Evolutionary conservation across 2,113 vertebrate species (phyloP).

Genomic region (Oryzias curvinotus): DNA sequence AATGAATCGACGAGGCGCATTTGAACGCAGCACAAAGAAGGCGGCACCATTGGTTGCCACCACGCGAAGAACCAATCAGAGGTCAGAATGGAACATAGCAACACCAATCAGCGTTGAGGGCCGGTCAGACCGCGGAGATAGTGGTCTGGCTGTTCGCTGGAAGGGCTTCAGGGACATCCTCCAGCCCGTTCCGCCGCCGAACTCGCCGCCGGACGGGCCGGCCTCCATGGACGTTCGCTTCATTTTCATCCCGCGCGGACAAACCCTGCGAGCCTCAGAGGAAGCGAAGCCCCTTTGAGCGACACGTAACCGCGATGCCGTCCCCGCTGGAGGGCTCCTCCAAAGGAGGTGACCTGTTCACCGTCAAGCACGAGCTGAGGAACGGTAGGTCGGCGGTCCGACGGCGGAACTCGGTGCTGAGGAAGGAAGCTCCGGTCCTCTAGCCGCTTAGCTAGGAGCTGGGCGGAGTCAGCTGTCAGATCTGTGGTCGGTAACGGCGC

Average conservation of each 20-base stretch:
- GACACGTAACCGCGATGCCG: slow-evolving; percentile 66
- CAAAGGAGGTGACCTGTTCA: slow-evolving; percentile 83
- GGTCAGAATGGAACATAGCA: slow-evolving; percentile 44
- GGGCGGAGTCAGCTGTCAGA: slow-evolving; percentile 25
- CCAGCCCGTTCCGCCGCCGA: slow-evolving; percentile 6
- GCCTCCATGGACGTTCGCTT: background rate
- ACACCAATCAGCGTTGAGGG: slow-evolving; percentile 66
- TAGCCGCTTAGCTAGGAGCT: slow-evolving; percentile 10
- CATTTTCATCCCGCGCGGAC: slow-evolving; percentile 2
- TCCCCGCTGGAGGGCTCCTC: slow-evolving; percentile 82
- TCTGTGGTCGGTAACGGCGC: slow-evolving; percentile 31
- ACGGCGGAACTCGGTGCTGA: slow-evolving; percentile 6
- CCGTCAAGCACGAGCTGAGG: slow-evolving; percentile 93
- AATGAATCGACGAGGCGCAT: slow-evolving; percentile 16
- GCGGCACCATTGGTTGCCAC: slow-evolving; percentile 41
- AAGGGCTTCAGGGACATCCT: slow-evolving; percentile 39
- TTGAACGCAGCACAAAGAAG: slow-evolving; percentile 45
- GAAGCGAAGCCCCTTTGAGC: slow-evolving; percentile 27
- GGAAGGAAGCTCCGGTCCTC: too few relatives aligned
- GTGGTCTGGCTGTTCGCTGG: slow-evolving; percentile 57
- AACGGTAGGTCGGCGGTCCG: slow-evolving; percentile 82
- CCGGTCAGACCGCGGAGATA: slow-evolving; percentile 64
- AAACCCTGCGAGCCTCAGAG: slow-evolving; percentile 8
- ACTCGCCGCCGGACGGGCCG: slow-evolving; percentile 5
- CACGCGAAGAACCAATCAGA: slow-evolving; percentile 44